These are phyloP conservation scores for Melanogrammus aeglefinus DNA, from an alignment of 2,797 vertebrate genomes.

Conservation along the genomic window DNA sequence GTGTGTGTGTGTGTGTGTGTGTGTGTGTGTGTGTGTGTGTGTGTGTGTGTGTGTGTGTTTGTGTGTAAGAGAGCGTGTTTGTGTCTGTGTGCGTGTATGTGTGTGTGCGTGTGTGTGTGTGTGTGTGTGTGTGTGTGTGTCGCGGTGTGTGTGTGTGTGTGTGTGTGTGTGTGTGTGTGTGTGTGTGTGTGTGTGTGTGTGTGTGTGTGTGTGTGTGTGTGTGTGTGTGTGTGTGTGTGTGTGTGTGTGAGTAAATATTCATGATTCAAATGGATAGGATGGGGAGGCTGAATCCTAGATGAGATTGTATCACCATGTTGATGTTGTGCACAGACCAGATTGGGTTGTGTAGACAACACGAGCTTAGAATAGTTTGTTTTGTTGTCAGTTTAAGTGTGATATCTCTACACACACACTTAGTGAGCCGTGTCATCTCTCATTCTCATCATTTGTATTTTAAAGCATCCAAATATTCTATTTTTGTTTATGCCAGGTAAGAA, in stretches of 20 bases:
- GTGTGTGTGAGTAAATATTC: neutral
- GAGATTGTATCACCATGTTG: neutral
- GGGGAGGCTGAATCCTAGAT: neutral
- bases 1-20: neutral
- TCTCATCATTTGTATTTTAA: neutral
- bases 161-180: neutral
- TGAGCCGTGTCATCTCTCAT: neutral
- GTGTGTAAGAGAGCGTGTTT: neutral
- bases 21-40: neutral
- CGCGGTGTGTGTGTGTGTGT: neutral
- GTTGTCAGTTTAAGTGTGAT: neutral
- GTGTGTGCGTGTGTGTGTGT: constrained; percentile 9
- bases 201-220: neutral
- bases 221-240: neutral
- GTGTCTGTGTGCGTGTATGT: neutral
- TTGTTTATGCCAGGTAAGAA: neutral
- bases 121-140: neutral
- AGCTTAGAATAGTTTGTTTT: neutral
- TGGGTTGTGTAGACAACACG: neutral
- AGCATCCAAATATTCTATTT: neutral
- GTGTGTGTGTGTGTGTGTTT: neutral
- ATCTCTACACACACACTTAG: neutral
- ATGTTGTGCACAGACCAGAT: neutral
- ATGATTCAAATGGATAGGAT: constrained; percentile 4
- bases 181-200: neutral